A percentile compares a stretch with the other conserved stretches of the same genome.
phyloP scores from a whole-genome alignment of 1,140 invertebrate species.

The Zaprionus taronus region DNA sequence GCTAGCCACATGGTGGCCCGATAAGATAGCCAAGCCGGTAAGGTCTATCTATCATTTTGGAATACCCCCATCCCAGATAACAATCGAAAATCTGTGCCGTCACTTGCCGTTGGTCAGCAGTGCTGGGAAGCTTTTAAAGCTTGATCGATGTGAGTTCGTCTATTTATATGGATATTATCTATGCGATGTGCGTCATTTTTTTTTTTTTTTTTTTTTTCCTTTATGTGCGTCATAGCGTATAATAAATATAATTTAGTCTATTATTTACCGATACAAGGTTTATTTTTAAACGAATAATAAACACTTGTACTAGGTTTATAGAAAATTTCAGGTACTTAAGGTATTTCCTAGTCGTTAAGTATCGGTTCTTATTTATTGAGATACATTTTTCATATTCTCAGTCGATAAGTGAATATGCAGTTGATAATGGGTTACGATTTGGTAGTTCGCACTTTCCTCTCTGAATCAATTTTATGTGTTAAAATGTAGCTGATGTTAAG shows the following conservation, averaged over 20 bases:
- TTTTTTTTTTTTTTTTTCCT: too few species aligned
- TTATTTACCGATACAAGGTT: constrained; percentile 9
- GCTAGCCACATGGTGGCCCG: constrained; percentile 24
- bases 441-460: neutral
- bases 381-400: neutral
- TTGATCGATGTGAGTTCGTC: constrained; percentile 53
- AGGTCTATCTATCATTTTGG: neutral
- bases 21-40: constrained; percentile 56
- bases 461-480: constrained; percentile 31
- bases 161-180: constrained; percentile 19
- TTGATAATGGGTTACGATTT: neutral
- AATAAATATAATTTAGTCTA: constrained; percentile 38
- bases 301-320: too few species aligned
- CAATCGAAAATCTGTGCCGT: constrained; percentile 62
- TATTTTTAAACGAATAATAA: neutral
- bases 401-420: neutral
- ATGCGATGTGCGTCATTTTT: constrained; percentile 66
- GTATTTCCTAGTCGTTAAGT: neutral
- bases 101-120: constrained; percentile 52
- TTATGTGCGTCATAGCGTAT: constrained; percentile 65
- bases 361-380: neutral
- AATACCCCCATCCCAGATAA: constrained; percentile 48
- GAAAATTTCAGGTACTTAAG: neutral
- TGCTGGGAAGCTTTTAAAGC: constrained; percentile 33
- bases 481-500: constrained; percentile 23